Evolutionary conservation across 1,140 invertebrate species (phyloP).

Genomic region (Trypoxylus dichotomus): DNA sequence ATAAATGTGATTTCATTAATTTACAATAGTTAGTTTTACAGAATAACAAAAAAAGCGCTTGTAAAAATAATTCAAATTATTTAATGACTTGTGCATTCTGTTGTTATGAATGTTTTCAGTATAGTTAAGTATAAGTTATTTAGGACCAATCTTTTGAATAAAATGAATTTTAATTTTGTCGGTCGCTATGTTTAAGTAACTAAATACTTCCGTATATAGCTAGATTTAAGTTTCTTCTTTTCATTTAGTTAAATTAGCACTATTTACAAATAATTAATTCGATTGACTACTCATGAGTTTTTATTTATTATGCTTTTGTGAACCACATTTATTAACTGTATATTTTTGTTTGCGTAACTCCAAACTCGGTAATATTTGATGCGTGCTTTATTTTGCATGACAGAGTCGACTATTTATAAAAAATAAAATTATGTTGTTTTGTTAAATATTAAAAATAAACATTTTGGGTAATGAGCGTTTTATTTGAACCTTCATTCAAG

Average conservation of each 20-base stretch:
- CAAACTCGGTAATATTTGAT: neutral
- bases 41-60: constrained; percentile 12
- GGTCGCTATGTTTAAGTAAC: neutral
- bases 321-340: neutral
- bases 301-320: neutral
- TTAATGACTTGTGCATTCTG: neutral
- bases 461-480: neutral
- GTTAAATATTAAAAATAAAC: neutral
- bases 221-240: constrained; percentile 7
- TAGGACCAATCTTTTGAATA: neutral
- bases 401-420: neutral
- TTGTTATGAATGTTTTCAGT: neutral
- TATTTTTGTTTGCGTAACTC: neutral
- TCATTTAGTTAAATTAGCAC: neutral
- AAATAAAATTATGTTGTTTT: neutral
- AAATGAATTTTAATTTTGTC: neutral
- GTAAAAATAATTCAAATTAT: constrained; percentile 17
- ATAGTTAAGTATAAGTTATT: neutral
- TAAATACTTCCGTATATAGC: neutral
- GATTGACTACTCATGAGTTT: neutral
- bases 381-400: constrained; percentile 14
- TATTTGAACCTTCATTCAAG: neutral
- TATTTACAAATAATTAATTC: constrained; percentile 4
- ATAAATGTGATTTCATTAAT: constrained; percentile 31
- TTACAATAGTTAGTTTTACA: constrained; percentile 29